Percentiles rank a stretch among this genome's conserved stretches.
These are phyloP conservation scores for Drosophila lacicola DNA, from an alignment of 2,888 invertebrate species.

Conservation along the genomic window DNA sequence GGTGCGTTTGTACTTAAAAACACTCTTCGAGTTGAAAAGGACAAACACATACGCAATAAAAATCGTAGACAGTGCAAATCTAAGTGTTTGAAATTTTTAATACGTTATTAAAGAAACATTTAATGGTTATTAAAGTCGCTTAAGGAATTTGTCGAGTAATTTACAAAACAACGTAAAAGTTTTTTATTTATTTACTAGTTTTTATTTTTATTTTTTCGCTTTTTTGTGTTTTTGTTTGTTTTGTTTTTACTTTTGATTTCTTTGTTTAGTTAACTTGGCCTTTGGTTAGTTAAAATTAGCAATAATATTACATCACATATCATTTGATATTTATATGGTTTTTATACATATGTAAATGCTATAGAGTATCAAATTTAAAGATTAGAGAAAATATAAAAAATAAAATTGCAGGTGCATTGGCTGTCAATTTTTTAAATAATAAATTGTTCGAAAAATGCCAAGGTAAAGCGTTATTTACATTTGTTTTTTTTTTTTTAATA, in stretches of 20 bases:
- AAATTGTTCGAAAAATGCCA: conserved; percentile 43
- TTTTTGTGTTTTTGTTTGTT: conserved; percentile 35
- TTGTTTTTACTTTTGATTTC: conserved; percentile 59
- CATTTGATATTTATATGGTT: conserved; percentile 62
- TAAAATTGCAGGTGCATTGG: conserved; percentile 79
- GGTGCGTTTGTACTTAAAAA: conserved; percentile 13
- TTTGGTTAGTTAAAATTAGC: conserved; percentile 85
- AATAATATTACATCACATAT: conserved; percentile 80
- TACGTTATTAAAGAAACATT: conserved; percentile 75
- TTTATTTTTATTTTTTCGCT: conserved; percentile 30
- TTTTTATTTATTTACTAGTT: conserved; percentile 58
- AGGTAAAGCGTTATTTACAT: conserved; percentile 78
- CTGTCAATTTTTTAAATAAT: conserved; percentile 42
- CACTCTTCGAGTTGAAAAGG: conserved; percentile 37
- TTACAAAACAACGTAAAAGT: conserved; percentile 69
- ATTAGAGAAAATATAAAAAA: conserved; percentile 55
- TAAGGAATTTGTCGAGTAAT: conserved; percentile 53
- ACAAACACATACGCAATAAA: conserved; percentile 67
- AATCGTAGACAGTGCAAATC: conserved; percentile 68
- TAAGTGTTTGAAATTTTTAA: conserved; percentile 43
- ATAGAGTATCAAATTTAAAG: conserved; percentile 58
- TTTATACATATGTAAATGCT: conserved; percentile 72
- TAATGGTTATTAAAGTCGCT: conserved; percentile 70
- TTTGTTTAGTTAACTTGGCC: conserved; percentile 85
- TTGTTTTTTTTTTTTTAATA: conserved; percentile 19